Base-by-base conservation (phyloP, 2,888 invertebrate species). In the Rotaria sp. region DNA sequence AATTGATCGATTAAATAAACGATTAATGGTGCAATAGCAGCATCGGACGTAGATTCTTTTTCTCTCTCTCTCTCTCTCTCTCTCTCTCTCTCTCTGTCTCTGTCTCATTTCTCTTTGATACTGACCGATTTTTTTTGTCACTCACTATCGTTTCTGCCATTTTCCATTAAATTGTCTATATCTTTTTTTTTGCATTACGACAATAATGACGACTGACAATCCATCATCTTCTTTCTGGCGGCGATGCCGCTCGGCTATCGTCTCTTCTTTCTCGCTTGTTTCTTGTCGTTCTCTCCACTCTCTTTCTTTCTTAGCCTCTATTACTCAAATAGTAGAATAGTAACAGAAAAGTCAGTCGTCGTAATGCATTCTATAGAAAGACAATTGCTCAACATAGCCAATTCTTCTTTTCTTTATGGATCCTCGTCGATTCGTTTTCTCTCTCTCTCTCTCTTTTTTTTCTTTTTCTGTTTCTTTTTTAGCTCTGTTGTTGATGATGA, bases 121-220 rank as follows among this genome's bases (percentile, higher is more conserved):
- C 80, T 80, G 80, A 80, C 80, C 80, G 80, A 45, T 75, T 75
- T 80, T 45, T 80, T 80, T 80, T 80, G 45, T 80, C 45, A 45
- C 80, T 80, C 67, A 67, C 67, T 67, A 67, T 67, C 67, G 67
- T 67, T 35, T 30, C 30, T 67, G 35, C 67, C 67, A 67, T 67
- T 80, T 80, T 80, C 80, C 41, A 80, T 80, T 80, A 45, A 80
- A 80, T 80, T 45, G 80, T 80, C 80, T 80, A 80, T 35, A 35
- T 30, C 67, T 67, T 67, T 38, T 59, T 59, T 67, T 38, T 67
- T 35, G 35, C 67, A 35, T 67, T 35, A 67, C 80, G n/a, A 80
- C 15, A 45, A 45, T 41, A n/a, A 45, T 80, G 41, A 80, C 80
- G 41, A 41, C 80, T 80, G 80, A 80, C 80, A 80, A 80, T 80